Evolutionary conservation across 30 jellyfish, hydroid and myxozoan genomes (phyloP).

Genomic region (Aurelia sp.): DNA sequence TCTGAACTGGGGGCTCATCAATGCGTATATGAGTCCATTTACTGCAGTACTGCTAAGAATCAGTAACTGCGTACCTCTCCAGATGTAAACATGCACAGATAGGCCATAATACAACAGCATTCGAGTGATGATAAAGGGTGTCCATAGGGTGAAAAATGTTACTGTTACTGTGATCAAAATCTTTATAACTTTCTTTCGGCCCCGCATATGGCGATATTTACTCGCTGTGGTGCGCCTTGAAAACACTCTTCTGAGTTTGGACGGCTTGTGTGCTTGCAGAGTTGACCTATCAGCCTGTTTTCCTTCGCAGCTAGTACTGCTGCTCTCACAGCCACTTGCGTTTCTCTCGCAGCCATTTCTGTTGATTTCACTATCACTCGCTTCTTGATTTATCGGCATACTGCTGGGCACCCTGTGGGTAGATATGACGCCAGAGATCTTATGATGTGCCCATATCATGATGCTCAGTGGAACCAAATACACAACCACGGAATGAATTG

Average conservation of each 20-base stretch:
- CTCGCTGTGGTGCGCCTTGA: conserved; percentile 38
- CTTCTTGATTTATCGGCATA: conserved; percentile 5
- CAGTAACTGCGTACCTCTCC: conserved; percentile 85
- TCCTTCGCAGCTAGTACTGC: conserved; percentile 1
- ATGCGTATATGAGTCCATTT: conserved; percentile 84
- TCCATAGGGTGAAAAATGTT: conserved; percentile 82
- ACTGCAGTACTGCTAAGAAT: conserved; percentile 87
- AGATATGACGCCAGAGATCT: conserved; percentile 61
- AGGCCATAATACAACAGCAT: conserved; percentile 72
- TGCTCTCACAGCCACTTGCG: background rate
- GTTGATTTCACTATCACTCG: conserved; percentile 29
- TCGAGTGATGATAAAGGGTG: conserved; percentile 88
- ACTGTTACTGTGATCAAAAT: conserved; percentile 80
- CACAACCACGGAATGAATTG: conserved; percentile 74
- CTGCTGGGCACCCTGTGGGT: conserved; percentile 54
- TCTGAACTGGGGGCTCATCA: conserved; percentile 88
- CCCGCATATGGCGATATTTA: conserved; percentile 43
- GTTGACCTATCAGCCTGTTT: conserved; percentile 1
- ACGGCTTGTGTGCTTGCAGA: background rate
- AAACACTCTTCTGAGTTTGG: conserved; percentile 5
- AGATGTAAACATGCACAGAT: conserved; percentile 54
- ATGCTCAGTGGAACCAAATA: conserved; percentile 81
- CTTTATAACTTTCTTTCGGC: conserved; percentile 65
- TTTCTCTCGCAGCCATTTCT: conserved; percentile 1
- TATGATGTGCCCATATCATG: conserved; percentile 87